Conservation (phyloP, 2,113 vertebrate species). For the Abramis brama region DNA sequence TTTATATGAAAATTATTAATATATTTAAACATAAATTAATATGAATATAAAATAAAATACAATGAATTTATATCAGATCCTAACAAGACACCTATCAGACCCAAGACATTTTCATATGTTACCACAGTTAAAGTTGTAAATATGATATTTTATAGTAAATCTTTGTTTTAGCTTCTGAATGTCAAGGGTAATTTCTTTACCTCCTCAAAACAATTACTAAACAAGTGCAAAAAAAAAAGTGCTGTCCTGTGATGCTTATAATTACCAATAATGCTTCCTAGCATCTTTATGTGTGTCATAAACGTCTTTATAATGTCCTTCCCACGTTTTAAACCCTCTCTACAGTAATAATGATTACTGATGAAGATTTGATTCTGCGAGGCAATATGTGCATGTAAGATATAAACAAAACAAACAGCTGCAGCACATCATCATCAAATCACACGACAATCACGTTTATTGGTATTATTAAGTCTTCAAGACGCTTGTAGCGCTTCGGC, state of each 20-base stretch:
- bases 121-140: not conserved
- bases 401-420: slow-evolving; percentile 41
- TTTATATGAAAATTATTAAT: no score
- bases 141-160: not conserved
- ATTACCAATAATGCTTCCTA: slow-evolving; percentile 6
- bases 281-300: slow-evolving; percentile 30
- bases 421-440: slow-evolving; percentile 30
- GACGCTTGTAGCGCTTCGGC: slow-evolving; percentile 7
- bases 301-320: slow-evolving; percentile 15
- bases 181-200: not conserved
- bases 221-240: not conserved
- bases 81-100: no score
- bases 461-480: slow-evolving; percentile 39
- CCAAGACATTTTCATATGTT: not conserved
- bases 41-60: not conserved
- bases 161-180: not conserved
- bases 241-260: slow-evolving; percentile 5
- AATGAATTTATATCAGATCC: no score
- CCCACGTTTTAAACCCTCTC: not conserved
- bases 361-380: slow-evolving; percentile 21
- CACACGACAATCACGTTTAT: slow-evolving; percentile 47
- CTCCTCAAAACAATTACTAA: not conserved
- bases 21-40: not conserved
- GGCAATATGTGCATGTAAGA: not conserved
- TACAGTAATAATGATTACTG: slow-evolving; percentile 20